Conservation (phyloP, 2,797 vertebrate genomes). For the Myripristis murdjan region DNA sequence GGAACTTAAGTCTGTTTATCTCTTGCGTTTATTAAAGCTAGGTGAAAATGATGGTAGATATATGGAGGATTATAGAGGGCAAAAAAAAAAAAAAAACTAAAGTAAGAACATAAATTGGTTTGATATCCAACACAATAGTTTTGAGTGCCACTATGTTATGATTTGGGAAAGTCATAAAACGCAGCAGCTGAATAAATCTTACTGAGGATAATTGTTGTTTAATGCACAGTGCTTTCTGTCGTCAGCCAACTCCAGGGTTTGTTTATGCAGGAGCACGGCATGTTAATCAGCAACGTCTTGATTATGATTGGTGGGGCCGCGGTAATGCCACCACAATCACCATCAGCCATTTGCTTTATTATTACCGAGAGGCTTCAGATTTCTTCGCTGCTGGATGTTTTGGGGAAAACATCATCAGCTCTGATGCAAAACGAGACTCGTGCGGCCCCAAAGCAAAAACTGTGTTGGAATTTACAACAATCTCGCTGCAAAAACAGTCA, state of each 20-base stretch:
- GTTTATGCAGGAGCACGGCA: conserved; percentile 65
- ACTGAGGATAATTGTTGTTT: conserved; percentile 70
- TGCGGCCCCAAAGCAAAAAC: conserved; percentile 40
- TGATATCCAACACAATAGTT: neutral
- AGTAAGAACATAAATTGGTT: neutral
- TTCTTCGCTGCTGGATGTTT: conserved; percentile 53
- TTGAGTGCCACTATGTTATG: conserved; percentile 3
- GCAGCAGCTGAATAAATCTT: conserved; percentile 56
- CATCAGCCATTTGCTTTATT: conserved; percentile 71
- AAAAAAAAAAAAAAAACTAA: conserved; percentile 15
- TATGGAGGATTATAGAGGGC: conserved; percentile 1
- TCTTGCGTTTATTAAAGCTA: conserved; percentile 12
- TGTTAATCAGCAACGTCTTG: conserved; percentile 79
- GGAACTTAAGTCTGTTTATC: neutral
- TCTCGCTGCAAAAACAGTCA: conserved; percentile 42
- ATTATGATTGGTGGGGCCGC: conserved; percentile 76
- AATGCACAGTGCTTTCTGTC: conserved; percentile 54
- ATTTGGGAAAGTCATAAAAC: conserved; percentile 46
- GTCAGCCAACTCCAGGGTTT: conserved; percentile 61
- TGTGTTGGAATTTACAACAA: conserved; percentile 20
- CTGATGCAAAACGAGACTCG: conserved; percentile 63
- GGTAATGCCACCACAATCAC: conserved; percentile 63
- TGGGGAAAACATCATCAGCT: conserved; percentile 64
- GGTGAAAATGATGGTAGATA: neutral
- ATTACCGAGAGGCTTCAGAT: conserved; percentile 64